Evolutionary conservation across 2,113 vertebrate genomes (phyloP), one percentile per base, ranked within the genome.

Genomic region (Suncus etruscus): DNA sequence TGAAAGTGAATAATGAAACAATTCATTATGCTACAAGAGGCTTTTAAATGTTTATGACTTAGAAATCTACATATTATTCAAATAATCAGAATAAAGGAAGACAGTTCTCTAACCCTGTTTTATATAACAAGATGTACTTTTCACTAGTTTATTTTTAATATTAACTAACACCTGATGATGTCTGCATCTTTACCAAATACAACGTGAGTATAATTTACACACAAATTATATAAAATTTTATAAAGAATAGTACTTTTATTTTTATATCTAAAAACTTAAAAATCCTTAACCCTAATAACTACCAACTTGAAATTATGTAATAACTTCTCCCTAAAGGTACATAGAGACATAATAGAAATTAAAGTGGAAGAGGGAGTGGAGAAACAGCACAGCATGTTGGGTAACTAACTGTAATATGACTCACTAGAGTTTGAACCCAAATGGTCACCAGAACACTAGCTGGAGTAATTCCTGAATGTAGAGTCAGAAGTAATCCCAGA

Each of bases 31-130:
- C 76, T 7, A 70, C 61, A 39, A 77, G 27, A 83, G 29, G 10
- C 29, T 76, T 91, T 93, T 86, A 94, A 96, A 92, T 75, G 11
- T 54, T 86, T 75, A 88, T 89, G 24, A 90, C 73, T 94, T 87
- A 65, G 22, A 31, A 54, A 69, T 91, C 45, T 76, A 73, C 63
- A 73, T 90, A 66, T 83, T 81, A 87, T 80, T 91, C 72, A 93
- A 80, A 94, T 75, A 82, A 80, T 65, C 29, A 70, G 8, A 80
- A 68, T 31, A 68, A 15, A 27, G 14, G 11, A 78, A 51, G 25
- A 81, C 3, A 76, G 9, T 29, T 73, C 45, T 90, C 9, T 22
- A 2, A 79, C 47, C 1, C 27, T 91, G 86, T 39, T 76, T 81
- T 79, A 65, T 32, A 50, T 39, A 87, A 31, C 63, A 74, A 81